Evolutionary conservation across 2,113 vertebrate genomes (phyloP), one percentile per base, ranked within the genome.

Genomic region (Lagopus leucura): DNA sequence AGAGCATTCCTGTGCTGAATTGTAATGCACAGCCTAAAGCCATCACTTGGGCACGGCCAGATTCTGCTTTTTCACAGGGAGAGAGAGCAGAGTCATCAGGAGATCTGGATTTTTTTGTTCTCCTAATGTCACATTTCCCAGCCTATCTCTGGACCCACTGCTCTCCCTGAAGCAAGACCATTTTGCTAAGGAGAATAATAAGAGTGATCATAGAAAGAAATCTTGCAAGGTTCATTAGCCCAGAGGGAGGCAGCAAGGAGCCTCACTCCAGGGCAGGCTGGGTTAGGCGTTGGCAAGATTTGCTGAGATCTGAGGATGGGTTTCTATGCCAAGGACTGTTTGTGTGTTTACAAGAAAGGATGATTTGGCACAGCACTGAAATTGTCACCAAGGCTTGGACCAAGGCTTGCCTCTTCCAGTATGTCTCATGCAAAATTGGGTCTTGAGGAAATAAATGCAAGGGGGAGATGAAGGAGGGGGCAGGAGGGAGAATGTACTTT

Each of bases 291-390:
- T 94, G 96, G 90, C 95, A 90, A 19, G 36, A 42, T 28, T 55
- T 0, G 7, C 80, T 4, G 65, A 52, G 76, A 24, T 40, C 92
- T 81, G 80, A 71, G 16, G 65, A 40, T 18, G 65, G 70, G 73
- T 71, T 43, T 65, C 73, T 8, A 4, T 78, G 96, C 96, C 96
- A 96, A 94, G 96, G 93, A 96, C 95, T 96, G 92, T 96, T 95
- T 96, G 95, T 96, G 86, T 95, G 96, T 96, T 96, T 96, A 95
- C 96, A 57, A 88, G 88, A 88, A 96, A 92, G 86, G 83, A 66
- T 86, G 71, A 21, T 84, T 88, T 95, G 96, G 93, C 95, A 84
- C 86, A 43, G 90, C 47, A 24, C 60, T 32, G 13, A 63, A 36
- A 74, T 74, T 3, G 67, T 71, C 47, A 10, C 86, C 3, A 11